Base-by-base conservation (phyloP, 2,113 vertebrate species). In the Pogona vitticeps region DNA sequence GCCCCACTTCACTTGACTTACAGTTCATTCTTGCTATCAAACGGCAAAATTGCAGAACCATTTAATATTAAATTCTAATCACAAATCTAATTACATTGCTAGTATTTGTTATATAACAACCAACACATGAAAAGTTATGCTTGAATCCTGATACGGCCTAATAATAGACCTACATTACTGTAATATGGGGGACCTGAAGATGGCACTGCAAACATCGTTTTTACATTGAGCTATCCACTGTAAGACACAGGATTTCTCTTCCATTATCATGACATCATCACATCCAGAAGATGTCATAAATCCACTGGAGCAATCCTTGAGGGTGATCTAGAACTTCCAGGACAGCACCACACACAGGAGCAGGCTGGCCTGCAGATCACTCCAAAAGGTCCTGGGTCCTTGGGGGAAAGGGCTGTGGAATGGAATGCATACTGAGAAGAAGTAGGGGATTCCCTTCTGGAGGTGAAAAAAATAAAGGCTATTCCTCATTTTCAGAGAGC, bases 41-140 rank as follows among this genome's bases (percentile, higher is more conserved):
- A 15, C 1, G 9, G 72, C 10, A 85, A 6, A 85, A 68, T 86
- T 40, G 67, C 10, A 88, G 17, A 3, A 78, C 31, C 82, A 31
- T 36, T 85, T 59, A 84, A 52, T 14, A 20, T 56, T n/a, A n/a
- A n/a, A n/a, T n/a, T n/a, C 31, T 78, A 79, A 89, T 61, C 82
- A 85, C 10, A 65, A 91, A 86, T 42, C 73, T 33, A 21, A 88
- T 20, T 56, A 85, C 73, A 67, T 63, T 3, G 59, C 56, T 80
- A 76, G 0, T 85, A 91, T 23, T 4, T 26, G 13, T 38, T 46
- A 77, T 1, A 52, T 38, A 70, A 59, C 52, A 18, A 71, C 59
- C 76, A 28, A 85, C 52, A 80, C 6, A 61, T 6, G 9, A 79
- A 33, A 46, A 76, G 28, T 26, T 65, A 90, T 88, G 81, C 13